These are phyloP conservation scores for Asteroscopus sphinx DNA, from an alignment of 2,888 invertebrate species.

Conservation along the genomic window DNA sequence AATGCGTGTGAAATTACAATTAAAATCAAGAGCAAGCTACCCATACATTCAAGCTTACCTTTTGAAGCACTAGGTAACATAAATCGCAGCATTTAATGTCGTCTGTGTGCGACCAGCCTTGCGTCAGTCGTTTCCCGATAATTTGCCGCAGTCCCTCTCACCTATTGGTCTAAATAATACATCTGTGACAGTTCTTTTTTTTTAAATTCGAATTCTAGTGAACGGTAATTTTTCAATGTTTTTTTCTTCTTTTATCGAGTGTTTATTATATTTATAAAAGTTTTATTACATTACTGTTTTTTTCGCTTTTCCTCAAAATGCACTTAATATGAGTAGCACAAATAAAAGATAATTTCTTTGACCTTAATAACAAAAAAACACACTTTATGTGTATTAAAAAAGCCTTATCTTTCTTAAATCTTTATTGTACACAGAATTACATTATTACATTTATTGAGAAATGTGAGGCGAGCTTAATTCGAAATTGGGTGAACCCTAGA, in stretches of 20 bases:
- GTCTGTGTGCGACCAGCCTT: slow-evolving; percentile 67
- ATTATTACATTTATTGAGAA: too few relatives aligned
- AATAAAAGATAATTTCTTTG: too few relatives aligned
- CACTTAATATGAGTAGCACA: too few relatives aligned
- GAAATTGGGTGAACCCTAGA: too few relatives aligned
- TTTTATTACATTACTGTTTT: not conserved
- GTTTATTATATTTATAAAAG: slow-evolving; percentile 1
- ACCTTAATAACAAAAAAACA: not conserved
- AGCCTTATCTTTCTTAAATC: too few relatives aligned
- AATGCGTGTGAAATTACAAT: slow-evolving; percentile 26
- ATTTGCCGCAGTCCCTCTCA: slow-evolving; percentile 69
- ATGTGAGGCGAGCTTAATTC: too few relatives aligned
- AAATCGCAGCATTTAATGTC: slow-evolving; percentile 65
- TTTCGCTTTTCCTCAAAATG: not conserved
- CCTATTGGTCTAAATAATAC: slow-evolving; percentile 62
- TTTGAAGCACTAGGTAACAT: slow-evolving; percentile 40
- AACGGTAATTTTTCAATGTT: slow-evolving; percentile 28
- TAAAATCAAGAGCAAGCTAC: slow-evolving; percentile 18
- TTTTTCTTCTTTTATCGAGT: slow-evolving; percentile 4
- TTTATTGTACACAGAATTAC: too few relatives aligned
- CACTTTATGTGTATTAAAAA: not conserved
- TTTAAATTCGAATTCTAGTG: slow-evolving; percentile 9
- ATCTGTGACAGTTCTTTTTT: slow-evolving; percentile 17
- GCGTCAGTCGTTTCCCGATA: slow-evolving; percentile 64
- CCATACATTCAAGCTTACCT: slow-evolving; percentile 22